Evolutionary conservation across 1,140 invertebrate genomes (phyloP), one percentile per base, ranked within the genome.

Genomic region (Calliopsis andreniformis): DNA sequence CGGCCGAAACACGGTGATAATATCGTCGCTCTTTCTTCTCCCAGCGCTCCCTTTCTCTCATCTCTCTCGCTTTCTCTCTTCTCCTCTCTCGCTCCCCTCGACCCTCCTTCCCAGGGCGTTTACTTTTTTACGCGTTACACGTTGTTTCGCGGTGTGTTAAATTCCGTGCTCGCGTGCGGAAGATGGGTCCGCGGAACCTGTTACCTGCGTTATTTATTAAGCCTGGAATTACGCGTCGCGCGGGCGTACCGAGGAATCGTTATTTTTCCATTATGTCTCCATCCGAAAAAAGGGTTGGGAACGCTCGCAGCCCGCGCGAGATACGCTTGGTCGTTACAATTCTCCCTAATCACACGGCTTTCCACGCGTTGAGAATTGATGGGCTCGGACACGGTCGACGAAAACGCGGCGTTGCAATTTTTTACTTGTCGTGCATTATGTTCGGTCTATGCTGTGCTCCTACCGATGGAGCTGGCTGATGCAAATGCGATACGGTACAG

Each of bases 31-130:
- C 61, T 55, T 73, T 73, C 42, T 66, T 10, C 5, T 16, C 4
- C n/a, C 10, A 28, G 12, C 2, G 5, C 14, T 16, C 16, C 35
- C 18, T 30, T 16, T 14, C 30, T 45, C 42, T 55, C 59, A 43
- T 71, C 75, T 78, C 70, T 45, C 20, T 73, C 64, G 55, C 61
- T 79, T 61, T 77, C 68, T 75, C 51, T 63, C 64, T 61, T 28
- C 20, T 75, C 62, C 70, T 61, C 2, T 53, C 53, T 66, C 53
- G 75, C 67, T 75, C 75, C 71, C 58, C 47, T 64, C 62, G 43
- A 18, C 64, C n/a, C 25, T 59, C 30, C 81, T 63, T 64, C 51
- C 45, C 42, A 18, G 51, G 39, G 51, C 42, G 23, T 58, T 51
- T 61, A 75, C 62, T 78, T 58, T 77, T 30, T 68, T 47, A 16